phyloP scores from a whole-genome alignment of 2,888 invertebrate genomes.

The Macroteleia sp. region DNA sequence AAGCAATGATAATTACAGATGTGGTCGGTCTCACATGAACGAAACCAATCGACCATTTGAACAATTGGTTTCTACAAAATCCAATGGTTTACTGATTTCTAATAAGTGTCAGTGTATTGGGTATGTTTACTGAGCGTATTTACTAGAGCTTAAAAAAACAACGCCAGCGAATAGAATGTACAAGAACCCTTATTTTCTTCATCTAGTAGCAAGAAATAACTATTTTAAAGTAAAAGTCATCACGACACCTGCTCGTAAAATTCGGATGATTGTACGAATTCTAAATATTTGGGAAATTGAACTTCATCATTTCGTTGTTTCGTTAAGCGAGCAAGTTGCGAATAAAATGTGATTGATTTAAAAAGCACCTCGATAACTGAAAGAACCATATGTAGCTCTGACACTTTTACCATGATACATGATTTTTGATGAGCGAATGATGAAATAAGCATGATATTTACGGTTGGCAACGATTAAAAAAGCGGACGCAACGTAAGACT shows the following conservation, averaged over 20 bases:
- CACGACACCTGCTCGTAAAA: conserved; percentile 18
- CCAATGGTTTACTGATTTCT: no score
- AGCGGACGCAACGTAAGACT: conserved; percentile 65
- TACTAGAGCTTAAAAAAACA: no score
- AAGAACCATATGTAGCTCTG: conserved; percentile 33
- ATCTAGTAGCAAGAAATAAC: neutral
- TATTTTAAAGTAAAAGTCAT: neutral
- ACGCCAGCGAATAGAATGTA: no score
- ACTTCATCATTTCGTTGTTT: conserved; percentile 30
- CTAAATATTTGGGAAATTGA: neutral
- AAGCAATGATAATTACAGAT: no score
- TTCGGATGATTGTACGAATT: conserved; percentile 3
- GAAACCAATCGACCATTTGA: no score
- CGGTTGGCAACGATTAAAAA: conserved; percentile 49
- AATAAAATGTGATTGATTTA: neutral
- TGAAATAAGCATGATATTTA: conserved; percentile 52
- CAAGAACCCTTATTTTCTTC: no score
- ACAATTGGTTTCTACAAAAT: no score
- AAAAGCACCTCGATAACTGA: conserved; percentile 11
- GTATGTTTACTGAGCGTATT: no score
- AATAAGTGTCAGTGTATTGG: no score
- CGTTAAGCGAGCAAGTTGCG: conserved; percentile 19
- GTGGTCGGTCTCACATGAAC: no score
- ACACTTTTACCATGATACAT: conserved; percentile 22
- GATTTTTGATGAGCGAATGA: conserved; percentile 37